Evolutionary conservation across 2,797 vertebrate genomes (phyloP).

Genomic region (Ciconia nigra): DNA sequence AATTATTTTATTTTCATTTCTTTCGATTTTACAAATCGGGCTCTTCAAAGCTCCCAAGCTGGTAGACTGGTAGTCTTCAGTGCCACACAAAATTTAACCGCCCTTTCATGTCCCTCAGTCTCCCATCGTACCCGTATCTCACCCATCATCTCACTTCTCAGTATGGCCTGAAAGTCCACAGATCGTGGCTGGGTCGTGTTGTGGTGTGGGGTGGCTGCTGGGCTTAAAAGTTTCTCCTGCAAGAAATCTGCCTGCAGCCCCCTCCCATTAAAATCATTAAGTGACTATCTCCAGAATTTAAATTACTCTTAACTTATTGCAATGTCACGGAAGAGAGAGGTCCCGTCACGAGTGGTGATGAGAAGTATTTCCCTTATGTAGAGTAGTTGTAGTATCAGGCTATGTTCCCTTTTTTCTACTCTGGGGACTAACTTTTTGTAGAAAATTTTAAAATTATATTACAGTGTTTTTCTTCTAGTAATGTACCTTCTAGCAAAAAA

Average conservation of each 20-base stretch:
- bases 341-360: neutral
- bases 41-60: neutral
- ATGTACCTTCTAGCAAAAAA: neutral
- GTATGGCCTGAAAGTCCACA: neutral
- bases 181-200: neutral
- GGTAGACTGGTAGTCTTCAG: neutral
- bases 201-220: neutral
- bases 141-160: neutral
- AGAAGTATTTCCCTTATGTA: neutral
- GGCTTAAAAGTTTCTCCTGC: neutral
- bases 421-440: neutral
- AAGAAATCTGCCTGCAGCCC: neutral
- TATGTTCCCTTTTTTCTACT: neutral
- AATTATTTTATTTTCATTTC: conserved; percentile 45
- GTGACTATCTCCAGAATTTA: neutral
- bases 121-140: neutral
- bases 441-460: neutral
- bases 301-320: neutral
- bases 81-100: neutral
- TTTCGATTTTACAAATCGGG: conserved; percentile 3
- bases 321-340: neutral
- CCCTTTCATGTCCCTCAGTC: neutral
- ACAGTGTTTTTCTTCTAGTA: neutral
- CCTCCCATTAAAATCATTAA: neutral
- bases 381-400: neutral